Conservation (phyloP, 2,113 vertebrate genomes). For the Dasyurus viverrinus region DNA sequence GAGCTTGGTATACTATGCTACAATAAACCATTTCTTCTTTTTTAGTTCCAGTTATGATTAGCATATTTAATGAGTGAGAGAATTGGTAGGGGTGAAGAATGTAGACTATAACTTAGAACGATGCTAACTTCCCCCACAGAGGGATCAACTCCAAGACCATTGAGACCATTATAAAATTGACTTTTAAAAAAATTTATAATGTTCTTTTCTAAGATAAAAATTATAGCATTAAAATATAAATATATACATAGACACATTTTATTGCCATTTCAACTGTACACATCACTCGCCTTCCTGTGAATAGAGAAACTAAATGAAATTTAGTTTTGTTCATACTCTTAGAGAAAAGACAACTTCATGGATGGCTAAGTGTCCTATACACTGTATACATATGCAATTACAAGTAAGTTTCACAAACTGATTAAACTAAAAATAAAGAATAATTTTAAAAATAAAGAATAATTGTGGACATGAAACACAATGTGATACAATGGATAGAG, state of each 20-base stretch:
- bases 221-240: conserved; percentile 5
- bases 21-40: conserved; percentile 14
- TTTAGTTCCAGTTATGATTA: conserved; percentile 19
- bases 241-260: background rate
- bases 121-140: conserved; percentile 6
- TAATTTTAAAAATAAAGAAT: conserved; percentile 58
- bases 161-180: conserved; percentile 29
- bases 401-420: conserved; percentile 8
- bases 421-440: conserved; percentile 14
- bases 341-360: background rate
- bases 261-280: background rate
- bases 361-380: background rate
- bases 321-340: background rate
- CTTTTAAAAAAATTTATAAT: background rate
- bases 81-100: background rate
- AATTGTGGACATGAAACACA: conserved; percentile 49
- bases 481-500: background rate
- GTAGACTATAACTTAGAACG: background rate
- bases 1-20: background rate
- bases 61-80: background rate
- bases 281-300: conserved; percentile 29
- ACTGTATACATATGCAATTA: background rate
- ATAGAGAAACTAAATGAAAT: background rate
- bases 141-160: background rate
- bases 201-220: conserved; percentile 18